Evolutionary conservation across 2,797 vertebrate genomes (phyloP).

Genomic region (Hoplostethus mediterraneus): DNA sequence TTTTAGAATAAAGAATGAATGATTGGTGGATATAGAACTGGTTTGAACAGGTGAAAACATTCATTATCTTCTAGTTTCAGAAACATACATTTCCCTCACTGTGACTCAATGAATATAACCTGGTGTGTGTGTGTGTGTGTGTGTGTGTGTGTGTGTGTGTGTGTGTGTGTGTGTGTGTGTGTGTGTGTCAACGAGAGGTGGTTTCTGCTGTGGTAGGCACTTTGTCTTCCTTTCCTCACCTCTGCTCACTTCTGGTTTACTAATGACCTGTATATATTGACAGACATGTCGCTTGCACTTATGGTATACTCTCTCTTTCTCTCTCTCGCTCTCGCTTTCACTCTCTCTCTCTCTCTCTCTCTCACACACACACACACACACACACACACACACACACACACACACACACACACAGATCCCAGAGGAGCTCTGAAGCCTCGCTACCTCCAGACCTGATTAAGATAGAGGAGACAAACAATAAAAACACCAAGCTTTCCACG

Average conservation of each 20-base stretch:
- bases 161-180: constrained; percentile 8
- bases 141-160: neutral
- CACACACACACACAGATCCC: constrained; percentile 53
- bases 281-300: constrained; percentile 57
- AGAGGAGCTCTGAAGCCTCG: constrained; percentile 51
- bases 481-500: constrained; percentile 62
- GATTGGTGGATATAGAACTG: neutral
- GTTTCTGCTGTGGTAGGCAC: constrained; percentile 53
- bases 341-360: neutral
- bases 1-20: neutral
- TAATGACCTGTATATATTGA: constrained; percentile 69
- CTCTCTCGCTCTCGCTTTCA: neutral
- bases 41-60: constrained; percentile 2
- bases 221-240: constrained; percentile 58
- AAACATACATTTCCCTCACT: neutral
- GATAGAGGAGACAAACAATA: constrained; percentile 68
- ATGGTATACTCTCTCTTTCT: constrained; percentile 33
- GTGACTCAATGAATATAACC: neutral
- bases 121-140: neutral
- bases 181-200: constrained; percentile 8
- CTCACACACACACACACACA: constrained; percentile 36
- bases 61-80: constrained; percentile 1
- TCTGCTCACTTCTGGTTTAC: constrained; percentile 59
- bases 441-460: constrained; percentile 69
- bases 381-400: constrained; percentile 39